Base-by-base conservation (phyloP, 2,797 vertebrate species). In the Hydrocynus forskahlii region DNA sequence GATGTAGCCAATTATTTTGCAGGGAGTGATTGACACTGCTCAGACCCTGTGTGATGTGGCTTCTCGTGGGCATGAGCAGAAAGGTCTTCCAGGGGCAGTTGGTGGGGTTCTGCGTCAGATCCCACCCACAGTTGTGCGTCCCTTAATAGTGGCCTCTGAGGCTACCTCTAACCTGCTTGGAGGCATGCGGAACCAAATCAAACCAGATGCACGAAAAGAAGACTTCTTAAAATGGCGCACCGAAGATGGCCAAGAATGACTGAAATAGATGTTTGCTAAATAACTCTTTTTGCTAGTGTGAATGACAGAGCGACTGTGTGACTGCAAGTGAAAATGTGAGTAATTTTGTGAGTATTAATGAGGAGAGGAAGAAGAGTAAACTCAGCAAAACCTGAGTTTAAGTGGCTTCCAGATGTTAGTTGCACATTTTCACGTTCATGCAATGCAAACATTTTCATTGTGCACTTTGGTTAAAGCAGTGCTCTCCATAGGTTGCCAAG, bases 141-240 rank as follows among this genome's bases (percentile, higher is more conserved):
- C 97, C 0, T 91, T 98, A 71, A 98, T 97, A 14, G 95, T 98
- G 80, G 97, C 96, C 67, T 96, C 97, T 0, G 97, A 98, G 87
- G 97, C 97, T 79, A 97, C 97, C 0, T 97, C 97, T 86, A 97
- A 94, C 87, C 93, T 98, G 48, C 94, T 98, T 0, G 97, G 97
- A 1, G 97, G 97, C 45, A 98, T 97, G 96, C 91, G 97, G 40
- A 97, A 98, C 92, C 97, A 98, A 94, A 98, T 98, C 89, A 95
- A 96, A 85, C 97, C 97, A 0, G 96, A 97, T 0, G 97, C 97
- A 0, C 94, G 96, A 43, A 97, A 97, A 85, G 97, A 97, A 88
- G 96, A 97, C 76, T 94, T 96, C 50, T 93, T 96, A 74, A 98
- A 98, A 91, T 97, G 97, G 97, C 96, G 96, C 50, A 94, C 92